Percentiles rank a stretch among this genome's conserved stretches.
Evolutionary conservation across 2,888 invertebrate species (phyloP).

Genomic region (Hypsopygia costalis): DNA sequence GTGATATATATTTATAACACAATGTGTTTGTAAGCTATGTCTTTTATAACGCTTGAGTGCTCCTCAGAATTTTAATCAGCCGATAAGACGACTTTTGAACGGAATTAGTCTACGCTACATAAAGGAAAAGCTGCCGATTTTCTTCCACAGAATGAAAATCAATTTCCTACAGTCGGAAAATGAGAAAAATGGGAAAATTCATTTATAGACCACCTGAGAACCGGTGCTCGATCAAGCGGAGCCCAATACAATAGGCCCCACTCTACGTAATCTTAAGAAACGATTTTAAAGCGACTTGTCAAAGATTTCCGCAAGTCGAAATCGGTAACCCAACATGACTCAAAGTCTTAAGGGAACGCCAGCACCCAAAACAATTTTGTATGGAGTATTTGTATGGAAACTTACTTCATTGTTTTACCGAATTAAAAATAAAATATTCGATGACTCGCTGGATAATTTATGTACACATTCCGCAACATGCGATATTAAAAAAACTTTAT

Average conservation of each 20-base stretch:
- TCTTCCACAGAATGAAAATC: slow-evolving; percentile 50
- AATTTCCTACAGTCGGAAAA: slow-evolving; percentile 51
- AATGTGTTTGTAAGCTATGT: no score
- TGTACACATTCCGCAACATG: no score
- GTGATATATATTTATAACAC: no score
- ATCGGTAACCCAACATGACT: not conserved
- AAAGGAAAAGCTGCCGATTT: slow-evolving; percentile 40
- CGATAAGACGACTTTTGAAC: slow-evolving; percentile 2
- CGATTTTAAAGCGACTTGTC: slow-evolving; percentile 41
- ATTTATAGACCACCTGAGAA: slow-evolving; percentile 57
- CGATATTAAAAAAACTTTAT: no score
- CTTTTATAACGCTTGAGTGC: not conserved
- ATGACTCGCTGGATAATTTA: no score
- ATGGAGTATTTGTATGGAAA: no score
- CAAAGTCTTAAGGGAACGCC: not conserved
- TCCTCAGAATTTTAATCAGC: slow-evolving; percentile 9
- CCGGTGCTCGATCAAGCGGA: slow-evolving; percentile 47
- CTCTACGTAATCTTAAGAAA: slow-evolving; percentile 41
- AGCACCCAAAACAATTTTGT: not conserved
- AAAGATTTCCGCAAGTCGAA: slow-evolving; percentile 28
- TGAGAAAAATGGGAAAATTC: slow-evolving; percentile 38
- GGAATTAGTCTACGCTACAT: slow-evolving; percentile 25
- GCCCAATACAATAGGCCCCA: slow-evolving; percentile 40
- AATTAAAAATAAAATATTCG: no score
- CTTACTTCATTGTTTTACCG: no score